Evolutionary conservation across 2,888 invertebrate species (phyloP).

Genomic region (Sarcophaga carnaria): DNA sequence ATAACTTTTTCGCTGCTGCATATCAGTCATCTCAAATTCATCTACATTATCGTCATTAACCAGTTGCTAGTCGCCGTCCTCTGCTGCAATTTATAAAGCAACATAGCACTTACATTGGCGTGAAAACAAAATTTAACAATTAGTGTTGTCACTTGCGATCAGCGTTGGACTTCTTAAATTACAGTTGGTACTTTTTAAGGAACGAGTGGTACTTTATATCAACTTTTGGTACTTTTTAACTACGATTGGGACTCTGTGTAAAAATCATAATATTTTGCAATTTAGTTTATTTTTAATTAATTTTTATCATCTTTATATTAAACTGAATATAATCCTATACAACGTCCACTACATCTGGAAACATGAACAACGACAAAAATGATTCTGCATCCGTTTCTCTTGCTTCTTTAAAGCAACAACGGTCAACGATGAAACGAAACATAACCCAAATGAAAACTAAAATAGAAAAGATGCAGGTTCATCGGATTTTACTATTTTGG

Average conservation of each 20-base stretch:
- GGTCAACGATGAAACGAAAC: slow-evolving; percentile 23
- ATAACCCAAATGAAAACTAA: slow-evolving; percentile 46
- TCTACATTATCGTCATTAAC: neutral
- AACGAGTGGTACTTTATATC: too few species aligned
- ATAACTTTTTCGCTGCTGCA: neutral
- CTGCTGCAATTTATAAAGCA: neutral
- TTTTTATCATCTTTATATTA: neutral
- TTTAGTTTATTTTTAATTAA: neutral
- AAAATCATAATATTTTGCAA: too few species aligned
- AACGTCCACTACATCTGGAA: too few species aligned
- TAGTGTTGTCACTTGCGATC: neutral
- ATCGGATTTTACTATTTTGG: slow-evolving; percentile 38
- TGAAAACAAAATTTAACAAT: too few species aligned
- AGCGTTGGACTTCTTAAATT: neutral
- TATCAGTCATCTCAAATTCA: neutral
- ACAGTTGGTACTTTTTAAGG: neutral
- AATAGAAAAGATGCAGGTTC: slow-evolving; percentile 30
- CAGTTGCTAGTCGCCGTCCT: neutral
- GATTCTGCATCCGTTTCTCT: too few species aligned
- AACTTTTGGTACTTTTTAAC: too few species aligned
- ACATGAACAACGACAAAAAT: too few species aligned
- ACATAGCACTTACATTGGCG: neutral
- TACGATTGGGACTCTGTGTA: too few species aligned
- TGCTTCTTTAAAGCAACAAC: slow-evolving; percentile 44
- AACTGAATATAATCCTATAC: neutral